Evolutionary conservation across 2,888 invertebrate species (phyloP).

Genomic region (Taphrorychus bicolor): DNA sequence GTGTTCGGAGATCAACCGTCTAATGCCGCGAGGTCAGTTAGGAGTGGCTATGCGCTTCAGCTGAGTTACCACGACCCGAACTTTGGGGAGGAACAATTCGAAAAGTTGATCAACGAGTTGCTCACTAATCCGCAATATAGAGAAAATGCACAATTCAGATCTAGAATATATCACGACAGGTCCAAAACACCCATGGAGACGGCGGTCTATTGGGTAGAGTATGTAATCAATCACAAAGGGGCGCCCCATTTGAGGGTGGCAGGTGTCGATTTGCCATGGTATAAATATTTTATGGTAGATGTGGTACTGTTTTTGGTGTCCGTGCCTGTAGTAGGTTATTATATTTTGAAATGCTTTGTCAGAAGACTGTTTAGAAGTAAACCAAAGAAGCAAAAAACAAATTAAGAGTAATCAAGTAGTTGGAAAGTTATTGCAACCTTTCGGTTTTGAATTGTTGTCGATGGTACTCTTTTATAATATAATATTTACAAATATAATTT

Average conservation of each 20-base stretch:
- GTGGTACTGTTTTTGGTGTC: too few relatives aligned
- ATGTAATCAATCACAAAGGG: slow-evolving; percentile 50
- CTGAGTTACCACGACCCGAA: slow-evolving; percentile 59
- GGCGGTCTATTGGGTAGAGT: slow-evolving; percentile 52
- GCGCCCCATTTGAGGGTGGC: slow-evolving; percentile 37
- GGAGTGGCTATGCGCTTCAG: slow-evolving; percentile 57
- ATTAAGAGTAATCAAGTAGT: too few relatives aligned
- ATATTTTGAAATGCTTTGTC: too few relatives aligned
- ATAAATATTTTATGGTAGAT: slow-evolving; percentile 49
- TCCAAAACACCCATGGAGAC: slow-evolving; percentile 48
- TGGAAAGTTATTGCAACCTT: too few relatives aligned
- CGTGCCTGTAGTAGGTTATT: too few relatives aligned
- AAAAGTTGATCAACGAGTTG: too few relatives aligned
- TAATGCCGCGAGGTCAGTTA: slow-evolving; percentile 60
- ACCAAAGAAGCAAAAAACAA: too few relatives aligned
- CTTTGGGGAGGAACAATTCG: too few relatives aligned
- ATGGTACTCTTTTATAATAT: too few relatives aligned
- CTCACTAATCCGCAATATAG: slow-evolving; percentile 52
- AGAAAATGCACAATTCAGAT: slow-evolving; percentile 46
- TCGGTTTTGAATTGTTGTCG: too few relatives aligned
- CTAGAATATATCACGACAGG: slow-evolving; percentile 48
- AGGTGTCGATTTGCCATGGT: slow-evolving; percentile 47
- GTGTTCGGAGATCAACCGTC: slow-evolving; percentile 63
- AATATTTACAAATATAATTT: too few relatives aligned
- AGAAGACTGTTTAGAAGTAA: too few relatives aligned